Evolutionary conservation across 2,888 invertebrate genomes (phyloP).

Genomic region (Protonemura montana): DNA sequence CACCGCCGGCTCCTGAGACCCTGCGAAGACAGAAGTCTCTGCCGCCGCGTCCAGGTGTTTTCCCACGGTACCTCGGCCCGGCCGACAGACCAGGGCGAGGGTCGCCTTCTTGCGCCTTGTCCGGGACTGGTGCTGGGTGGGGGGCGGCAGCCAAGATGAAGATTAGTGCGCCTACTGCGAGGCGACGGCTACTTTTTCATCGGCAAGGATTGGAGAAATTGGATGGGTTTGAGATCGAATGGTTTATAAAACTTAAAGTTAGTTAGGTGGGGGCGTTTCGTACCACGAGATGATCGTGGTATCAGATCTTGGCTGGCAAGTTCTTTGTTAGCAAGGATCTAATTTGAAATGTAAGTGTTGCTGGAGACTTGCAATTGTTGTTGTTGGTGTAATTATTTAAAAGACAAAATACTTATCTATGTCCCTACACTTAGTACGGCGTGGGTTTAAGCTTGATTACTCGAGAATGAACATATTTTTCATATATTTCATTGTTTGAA

Average conservation of each 20-base stretch:
- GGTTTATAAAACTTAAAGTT: background rate
- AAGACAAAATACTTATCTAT: too few relatives aligned
- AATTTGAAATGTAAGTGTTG: too few relatives aligned
- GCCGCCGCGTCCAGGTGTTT: background rate
- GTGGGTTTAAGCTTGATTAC: too few relatives aligned
- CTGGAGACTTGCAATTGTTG: too few relatives aligned
- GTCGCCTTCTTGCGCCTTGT: background rate
- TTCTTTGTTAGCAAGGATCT: background rate
- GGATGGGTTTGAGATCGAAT: background rate
- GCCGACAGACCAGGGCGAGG: background rate
- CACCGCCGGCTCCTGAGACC: background rate
- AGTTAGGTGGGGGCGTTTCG: background rate
- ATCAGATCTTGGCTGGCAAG: background rate
- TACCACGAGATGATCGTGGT: background rate
- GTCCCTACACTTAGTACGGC: too few relatives aligned
- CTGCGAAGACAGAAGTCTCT: conserved; percentile 25
- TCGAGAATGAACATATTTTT: too few relatives aligned
- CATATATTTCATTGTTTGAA: too few relatives aligned
- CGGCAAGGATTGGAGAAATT: background rate
- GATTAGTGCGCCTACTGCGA: background rate
- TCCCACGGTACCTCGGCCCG: conserved; percentile 16
- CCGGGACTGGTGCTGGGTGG: background rate
- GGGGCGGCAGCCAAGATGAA: background rate
- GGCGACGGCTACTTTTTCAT: background rate
- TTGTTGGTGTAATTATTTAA: too few relatives aligned